Base-by-base conservation (phyloP, 2,113 vertebrate genomes). In the Murina feae region DNA sequence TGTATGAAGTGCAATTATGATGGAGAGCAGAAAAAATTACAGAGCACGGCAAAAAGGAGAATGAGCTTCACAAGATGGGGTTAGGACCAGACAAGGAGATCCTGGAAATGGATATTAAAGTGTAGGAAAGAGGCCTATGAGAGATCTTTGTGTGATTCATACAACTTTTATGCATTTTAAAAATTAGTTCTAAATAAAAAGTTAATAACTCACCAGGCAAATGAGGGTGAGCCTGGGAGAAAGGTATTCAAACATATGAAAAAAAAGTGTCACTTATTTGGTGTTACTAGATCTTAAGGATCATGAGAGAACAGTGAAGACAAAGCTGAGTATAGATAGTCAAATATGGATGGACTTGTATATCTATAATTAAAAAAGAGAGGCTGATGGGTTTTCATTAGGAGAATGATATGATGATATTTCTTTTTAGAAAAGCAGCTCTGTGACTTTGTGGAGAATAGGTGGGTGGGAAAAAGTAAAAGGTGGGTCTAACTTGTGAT, bases 171-270 rank as follows among this genome's bases (percentile, higher is more conserved):
- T 76, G 23, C 90, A 60, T 66, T 92, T 82, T 72, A 51, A 92
- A 94, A 76, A 84, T 32, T 66, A 85, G 7, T 93, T 87, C 37
- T 44, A 58, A 75, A 88, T 90, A 87, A 86, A 74, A 86, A 75
- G 3, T 69, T 82, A 83, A 49, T 5, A 44, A 39, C 14, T 89
- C 37, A 90, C 9, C 35, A 86, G 47, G 47, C 5, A 28, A 60
- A 21, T 84, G 9, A 37, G 44, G 21, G 13, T 82, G 18, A 74
- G 92, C 5, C 11, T 86, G 11, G 18, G 14, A 63, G 32, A 84
- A 86, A 71, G 25, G 5, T 17, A 65, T 91, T 80, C 16, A 53
- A 83, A 37, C 4, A 72, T 35, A 32, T 66, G 32, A 80, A 53
- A 76, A 20, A 4, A 13, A 79, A 30, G 14, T 76, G 49, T 2